phyloP scores from a whole-genome alignment of 2,888 invertebrate species.

The Amaurobius ferox region DNA sequence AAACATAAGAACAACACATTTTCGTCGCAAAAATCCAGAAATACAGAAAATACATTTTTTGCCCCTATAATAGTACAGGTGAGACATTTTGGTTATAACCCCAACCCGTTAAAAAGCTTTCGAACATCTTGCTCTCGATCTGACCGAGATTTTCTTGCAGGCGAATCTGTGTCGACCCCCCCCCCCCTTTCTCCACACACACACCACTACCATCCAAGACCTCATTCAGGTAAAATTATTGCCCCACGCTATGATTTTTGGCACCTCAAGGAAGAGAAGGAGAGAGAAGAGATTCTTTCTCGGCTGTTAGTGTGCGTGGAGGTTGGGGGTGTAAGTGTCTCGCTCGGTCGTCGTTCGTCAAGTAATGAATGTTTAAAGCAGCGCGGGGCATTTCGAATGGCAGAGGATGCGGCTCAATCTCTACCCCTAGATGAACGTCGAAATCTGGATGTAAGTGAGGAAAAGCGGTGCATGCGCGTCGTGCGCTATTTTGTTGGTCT shows the following conservation, averaged over 20 bases:
- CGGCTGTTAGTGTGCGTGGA: conserved; percentile 12
- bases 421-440: conserved; percentile 23
- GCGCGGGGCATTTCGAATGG: conserved; percentile 47
- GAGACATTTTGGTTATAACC: too few relatives aligned
- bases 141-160: background rate
- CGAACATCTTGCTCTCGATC: background rate
- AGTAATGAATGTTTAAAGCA: conserved; percentile 69
- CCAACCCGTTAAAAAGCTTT: too few relatives aligned
- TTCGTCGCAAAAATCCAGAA: too few relatives aligned
- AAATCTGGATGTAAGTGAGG: background rate
- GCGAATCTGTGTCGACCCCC: background rate
- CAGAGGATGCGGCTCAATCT: conserved; percentile 52
- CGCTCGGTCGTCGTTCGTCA: conserved; percentile 48
- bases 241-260: conserved; percentile 43
- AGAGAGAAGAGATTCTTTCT: conserved; percentile 23
- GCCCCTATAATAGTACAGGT: too few relatives aligned
- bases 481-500: too few relatives aligned
- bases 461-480: conserved; percentile 25
- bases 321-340: conserved; percentile 18
- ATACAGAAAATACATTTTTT: too few relatives aligned
- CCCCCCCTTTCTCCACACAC: background rate
- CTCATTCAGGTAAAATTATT: conserved; percentile 21
- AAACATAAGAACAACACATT: too few relatives aligned
- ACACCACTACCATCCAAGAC: too few relatives aligned
- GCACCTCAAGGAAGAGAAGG: conserved; percentile 7